A percentile compares a stretch with the other conserved stretches of the same genome.
Conservation (phyloP, 2,888 invertebrate species). For the Acholoe squamosa region DNA sequence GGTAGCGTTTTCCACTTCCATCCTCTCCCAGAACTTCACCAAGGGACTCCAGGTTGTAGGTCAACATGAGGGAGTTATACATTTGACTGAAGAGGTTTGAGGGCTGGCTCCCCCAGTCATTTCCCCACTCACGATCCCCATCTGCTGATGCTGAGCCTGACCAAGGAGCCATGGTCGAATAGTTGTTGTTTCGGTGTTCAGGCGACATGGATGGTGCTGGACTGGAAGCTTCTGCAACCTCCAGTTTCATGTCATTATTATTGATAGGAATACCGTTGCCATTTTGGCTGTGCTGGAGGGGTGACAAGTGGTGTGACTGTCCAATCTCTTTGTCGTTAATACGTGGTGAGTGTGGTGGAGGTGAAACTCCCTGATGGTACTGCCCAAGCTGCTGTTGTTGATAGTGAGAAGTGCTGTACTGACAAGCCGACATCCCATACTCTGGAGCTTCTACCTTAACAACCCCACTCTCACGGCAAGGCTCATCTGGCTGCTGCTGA, state of each 20-base stretch:
- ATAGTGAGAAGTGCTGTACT: not conserved
- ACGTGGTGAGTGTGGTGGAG: too few species aligned
- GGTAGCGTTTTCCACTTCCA: not conserved
- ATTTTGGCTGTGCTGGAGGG: too few species aligned
- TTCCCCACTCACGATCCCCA: not conserved
- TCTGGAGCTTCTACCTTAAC: not conserved
- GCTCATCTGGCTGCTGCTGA: not conserved
- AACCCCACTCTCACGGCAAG: not conserved
- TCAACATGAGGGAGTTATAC: constrained; percentile 60
- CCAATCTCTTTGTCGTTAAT: too few species aligned
- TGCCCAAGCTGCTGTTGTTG: too few species aligned
- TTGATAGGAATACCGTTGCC: not conserved
- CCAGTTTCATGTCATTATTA: not conserved
- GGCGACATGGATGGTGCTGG: not conserved
- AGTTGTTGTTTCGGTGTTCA: not conserved
- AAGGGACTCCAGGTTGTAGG: constrained; percentile 50
- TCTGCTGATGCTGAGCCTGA: not conserved
- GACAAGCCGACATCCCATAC: not conserved
- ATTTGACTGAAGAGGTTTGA: constrained; percentile 59
- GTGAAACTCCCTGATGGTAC: too few species aligned
- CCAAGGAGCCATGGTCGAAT: not conserved
- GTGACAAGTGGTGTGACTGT: too few species aligned
- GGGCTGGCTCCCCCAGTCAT: not conserved
- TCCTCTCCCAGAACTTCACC: not conserved
- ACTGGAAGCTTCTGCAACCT: not conserved